Base-by-base conservation (phyloP, 2,888 invertebrate species). In the Pegoplata infirma region DNA sequence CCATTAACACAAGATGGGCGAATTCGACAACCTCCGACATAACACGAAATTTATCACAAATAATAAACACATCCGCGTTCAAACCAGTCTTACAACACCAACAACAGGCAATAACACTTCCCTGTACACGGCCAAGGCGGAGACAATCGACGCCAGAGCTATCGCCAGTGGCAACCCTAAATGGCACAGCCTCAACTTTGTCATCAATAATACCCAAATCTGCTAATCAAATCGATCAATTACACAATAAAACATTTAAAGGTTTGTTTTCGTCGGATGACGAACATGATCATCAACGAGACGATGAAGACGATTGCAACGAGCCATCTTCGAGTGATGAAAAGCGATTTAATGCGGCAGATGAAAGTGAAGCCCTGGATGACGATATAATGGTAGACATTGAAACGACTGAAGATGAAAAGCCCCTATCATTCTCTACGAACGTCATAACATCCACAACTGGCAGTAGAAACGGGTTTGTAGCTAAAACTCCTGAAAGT, bases 321-420 rank as follows among this genome's bases (percentile, higher is more conserved):
- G 12, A 1, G 1, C 12, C 36, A 12, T 63, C 14, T 14, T n/a
- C 55, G n/a, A 44, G 8, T n/a, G 47, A 46, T 3, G 21, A 25
- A 7, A 67, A 69, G 1, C n/a, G 21, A 2, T 46, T 46, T 2
- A n/a, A 46, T 7, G 12, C 16, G n/a, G 21, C 10, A 10, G 32
- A 55, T 10, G 44, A 66, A 10, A 59, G 49, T 25, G 73, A 78
- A 21, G 82, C 78, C 4, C 81, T 82, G 5, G 84, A 84, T 16
- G 84, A 84, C 14, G 87, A 96, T 84, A 95, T 95, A 87, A 93
- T 94, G 82, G 96, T 96, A 10, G 96, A 96, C 85, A 96, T 96
- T 81, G 96, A 96, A 87, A 96, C 96, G 8, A 96, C 95, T 0
- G 95, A 95, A 84, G 96, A 95, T 82, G 94, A 94, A 21, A 69